phyloP scores from a whole-genome alignment of 2,888 invertebrate genomes.

The Eristalis arbustorum region DNA sequence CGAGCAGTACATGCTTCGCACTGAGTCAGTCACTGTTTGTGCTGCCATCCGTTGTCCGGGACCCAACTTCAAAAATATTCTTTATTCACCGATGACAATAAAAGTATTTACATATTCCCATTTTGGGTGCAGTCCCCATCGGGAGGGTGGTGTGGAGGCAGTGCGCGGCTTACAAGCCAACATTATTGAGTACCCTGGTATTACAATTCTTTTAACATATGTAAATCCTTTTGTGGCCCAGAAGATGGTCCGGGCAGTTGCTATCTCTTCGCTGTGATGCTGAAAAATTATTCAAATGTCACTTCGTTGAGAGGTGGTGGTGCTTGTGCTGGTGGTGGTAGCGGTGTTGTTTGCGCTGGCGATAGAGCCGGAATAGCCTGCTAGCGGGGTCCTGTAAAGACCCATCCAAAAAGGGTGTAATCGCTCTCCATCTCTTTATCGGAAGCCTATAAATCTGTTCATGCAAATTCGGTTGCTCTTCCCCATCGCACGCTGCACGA shows the following conservation, averaged over 20 bases:
- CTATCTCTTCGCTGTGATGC: constrained; percentile 46
- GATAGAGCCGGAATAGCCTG: background rate
- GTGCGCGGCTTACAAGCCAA: constrained; percentile 51
- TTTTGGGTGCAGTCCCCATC: constrained; percentile 75
- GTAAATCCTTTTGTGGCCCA: constrained; percentile 68
- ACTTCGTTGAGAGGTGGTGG: constrained; percentile 34
- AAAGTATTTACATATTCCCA: constrained; percentile 80
- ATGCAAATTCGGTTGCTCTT: constrained; percentile 58
- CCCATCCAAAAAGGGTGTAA: constrained; percentile 71
- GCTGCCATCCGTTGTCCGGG: background rate
- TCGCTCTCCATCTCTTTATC: constrained; percentile 71
- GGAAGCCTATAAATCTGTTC: constrained; percentile 71
- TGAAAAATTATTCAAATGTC: constrained; percentile 71
- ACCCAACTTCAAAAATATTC: constrained; percentile 67
- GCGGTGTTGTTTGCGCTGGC: background rate
- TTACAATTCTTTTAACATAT: constrained; percentile 71
- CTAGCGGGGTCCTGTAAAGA: constrained; percentile 28
- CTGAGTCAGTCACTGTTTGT: constrained; percentile 16
- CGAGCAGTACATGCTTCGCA: background rate
- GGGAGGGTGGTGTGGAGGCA: background rate
- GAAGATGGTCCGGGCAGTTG: constrained; percentile 42
- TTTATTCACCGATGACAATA: constrained; percentile 77
- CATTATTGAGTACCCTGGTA: constrained; percentile 70
- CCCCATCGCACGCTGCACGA: constrained; percentile 51
- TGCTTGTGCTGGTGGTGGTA: background rate